Conservation (phyloP, 2,797 vertebrate genomes). For the Eulemur albifrons region DNA sequence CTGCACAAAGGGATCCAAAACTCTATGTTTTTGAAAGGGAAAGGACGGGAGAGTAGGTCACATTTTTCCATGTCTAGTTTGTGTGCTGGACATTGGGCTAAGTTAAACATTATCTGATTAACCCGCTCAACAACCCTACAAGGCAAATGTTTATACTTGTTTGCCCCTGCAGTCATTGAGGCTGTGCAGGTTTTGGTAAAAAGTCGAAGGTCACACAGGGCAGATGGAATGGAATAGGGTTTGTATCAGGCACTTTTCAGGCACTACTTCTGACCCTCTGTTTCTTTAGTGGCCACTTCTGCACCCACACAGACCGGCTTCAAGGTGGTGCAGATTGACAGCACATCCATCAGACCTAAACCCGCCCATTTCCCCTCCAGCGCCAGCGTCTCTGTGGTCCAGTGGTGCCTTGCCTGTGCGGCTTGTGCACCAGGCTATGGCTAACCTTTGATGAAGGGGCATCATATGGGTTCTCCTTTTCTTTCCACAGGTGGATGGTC, state of each 20-base stretch:
- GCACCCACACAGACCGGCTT: background rate
- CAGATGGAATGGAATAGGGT: accelerated
- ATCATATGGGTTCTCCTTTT: background rate
- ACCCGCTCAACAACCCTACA: background rate
- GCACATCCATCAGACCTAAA: accelerated
- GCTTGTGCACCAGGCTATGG: background rate
- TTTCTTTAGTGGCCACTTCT: background rate
- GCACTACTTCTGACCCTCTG: background rate
- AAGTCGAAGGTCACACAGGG: background rate
- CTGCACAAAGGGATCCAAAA: background rate
- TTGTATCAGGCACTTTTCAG: no score
- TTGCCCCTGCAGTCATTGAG: background rate
- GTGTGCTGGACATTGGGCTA: background rate
- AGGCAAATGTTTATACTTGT: no score
- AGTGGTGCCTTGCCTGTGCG: accelerated
- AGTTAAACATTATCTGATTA: background rate
- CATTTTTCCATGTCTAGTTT: background rate
- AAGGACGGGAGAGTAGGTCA: background rate
- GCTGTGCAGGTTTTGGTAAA: background rate
- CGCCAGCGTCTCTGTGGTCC: background rate
- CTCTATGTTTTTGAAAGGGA: background rate
- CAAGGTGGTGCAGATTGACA: background rate
- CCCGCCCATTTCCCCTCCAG: accelerated
- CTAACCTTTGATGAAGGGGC: background rate
- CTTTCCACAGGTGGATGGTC: background rate